A percentile compares a stretch with the other conserved stretches of the same genome.
These are phyloP conservation scores for Clinocottus analis DNA, from an alignment of 2,113 vertebrate genomes.

Conservation along the genomic window DNA sequence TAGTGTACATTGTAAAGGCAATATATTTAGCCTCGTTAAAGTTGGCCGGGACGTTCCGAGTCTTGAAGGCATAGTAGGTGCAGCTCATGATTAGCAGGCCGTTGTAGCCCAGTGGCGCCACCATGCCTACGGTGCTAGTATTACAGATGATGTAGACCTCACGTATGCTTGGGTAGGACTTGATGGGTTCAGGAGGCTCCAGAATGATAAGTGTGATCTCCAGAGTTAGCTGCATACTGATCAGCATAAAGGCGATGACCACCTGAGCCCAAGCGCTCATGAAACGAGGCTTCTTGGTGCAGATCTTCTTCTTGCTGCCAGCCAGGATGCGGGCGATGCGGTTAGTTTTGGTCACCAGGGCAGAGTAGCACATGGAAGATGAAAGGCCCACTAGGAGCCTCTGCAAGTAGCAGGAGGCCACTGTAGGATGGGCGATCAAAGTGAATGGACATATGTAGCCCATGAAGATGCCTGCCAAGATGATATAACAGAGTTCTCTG, in stretches of 20 bases:
- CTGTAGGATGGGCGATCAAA: constrained; percentile 92
- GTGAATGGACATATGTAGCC: constrained; percentile 99
- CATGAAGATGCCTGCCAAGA: constrained; percentile 95
- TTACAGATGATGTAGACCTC: constrained; percentile 99
- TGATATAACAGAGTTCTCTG: constrained; percentile 97
- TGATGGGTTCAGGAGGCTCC: constrained; percentile 95
- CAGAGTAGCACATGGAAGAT: constrained; percentile 98
- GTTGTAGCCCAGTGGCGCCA: constrained; percentile 98
- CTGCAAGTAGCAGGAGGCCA: constrained; percentile 95
- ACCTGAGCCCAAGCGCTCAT: constrained; percentile 99
- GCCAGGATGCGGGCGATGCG: constrained; percentile 98
- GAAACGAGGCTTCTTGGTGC: constrained; percentile 96
- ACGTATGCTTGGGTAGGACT: constrained; percentile 96
- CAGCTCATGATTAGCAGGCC: constrained; percentile 99
- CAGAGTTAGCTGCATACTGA: constrained; percentile 94
- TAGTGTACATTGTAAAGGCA: constrained; percentile 99
- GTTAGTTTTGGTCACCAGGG: constrained; percentile 98
- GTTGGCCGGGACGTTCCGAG: constrained; percentile 97
- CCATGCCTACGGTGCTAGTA: constrained; percentile 95
- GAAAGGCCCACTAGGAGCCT: constrained; percentile 96
- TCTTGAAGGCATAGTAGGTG: constrained; percentile 99
- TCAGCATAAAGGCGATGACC: constrained; percentile 93
- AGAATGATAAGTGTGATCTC: constrained; percentile 94
- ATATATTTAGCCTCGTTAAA: constrained; percentile 99
- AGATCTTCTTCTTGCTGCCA: constrained; percentile 99